phyloP scores from a whole-genome alignment of 2,888 invertebrate species.

The Ariolimax columbianus region DNA sequence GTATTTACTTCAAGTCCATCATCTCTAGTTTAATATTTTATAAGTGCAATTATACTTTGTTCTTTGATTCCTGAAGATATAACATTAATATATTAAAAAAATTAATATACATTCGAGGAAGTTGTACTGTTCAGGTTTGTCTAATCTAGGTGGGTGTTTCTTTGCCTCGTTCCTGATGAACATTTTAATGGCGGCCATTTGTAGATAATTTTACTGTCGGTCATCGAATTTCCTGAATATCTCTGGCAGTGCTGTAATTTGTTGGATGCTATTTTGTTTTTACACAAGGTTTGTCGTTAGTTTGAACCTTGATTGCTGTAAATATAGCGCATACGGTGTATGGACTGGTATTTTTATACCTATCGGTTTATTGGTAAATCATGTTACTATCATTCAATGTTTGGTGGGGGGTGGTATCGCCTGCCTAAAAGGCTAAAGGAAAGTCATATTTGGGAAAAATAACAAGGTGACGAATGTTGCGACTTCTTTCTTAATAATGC shows the following conservation, averaged over 20 bases:
- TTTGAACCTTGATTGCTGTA: not conserved
- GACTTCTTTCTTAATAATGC: not conserved
- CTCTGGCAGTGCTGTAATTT: constrained; percentile 1
- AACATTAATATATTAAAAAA: not conserved
- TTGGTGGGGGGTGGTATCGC: constrained; percentile 10
- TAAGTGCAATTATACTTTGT: not conserved
- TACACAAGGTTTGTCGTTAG: constrained; percentile 22
- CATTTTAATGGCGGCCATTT: constrained; percentile 74
- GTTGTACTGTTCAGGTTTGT: not conserved
- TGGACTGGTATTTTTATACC: not conserved
- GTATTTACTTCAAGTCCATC: not conserved
- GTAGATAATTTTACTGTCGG: constrained; percentile 54
- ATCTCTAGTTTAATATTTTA: not conserved
- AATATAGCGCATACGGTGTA: not conserved
- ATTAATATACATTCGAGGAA: not conserved
- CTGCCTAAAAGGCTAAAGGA: not conserved
- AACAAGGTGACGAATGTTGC: not conserved
- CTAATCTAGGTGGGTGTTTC: constrained; percentile 61
- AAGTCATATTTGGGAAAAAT: not conserved
- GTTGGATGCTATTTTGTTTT: constrained; percentile 35
- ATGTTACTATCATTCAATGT: too few species aligned
- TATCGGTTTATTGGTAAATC: not conserved
- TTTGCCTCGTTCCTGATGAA: constrained; percentile 64
- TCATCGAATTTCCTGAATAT: constrained; percentile 25
- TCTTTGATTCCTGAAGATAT: not conserved